These are phyloP conservation scores for Brachypodius melanocephalos DNA, from an alignment of 2,113 vertebrate species.

Conservation along the genomic window DNA sequence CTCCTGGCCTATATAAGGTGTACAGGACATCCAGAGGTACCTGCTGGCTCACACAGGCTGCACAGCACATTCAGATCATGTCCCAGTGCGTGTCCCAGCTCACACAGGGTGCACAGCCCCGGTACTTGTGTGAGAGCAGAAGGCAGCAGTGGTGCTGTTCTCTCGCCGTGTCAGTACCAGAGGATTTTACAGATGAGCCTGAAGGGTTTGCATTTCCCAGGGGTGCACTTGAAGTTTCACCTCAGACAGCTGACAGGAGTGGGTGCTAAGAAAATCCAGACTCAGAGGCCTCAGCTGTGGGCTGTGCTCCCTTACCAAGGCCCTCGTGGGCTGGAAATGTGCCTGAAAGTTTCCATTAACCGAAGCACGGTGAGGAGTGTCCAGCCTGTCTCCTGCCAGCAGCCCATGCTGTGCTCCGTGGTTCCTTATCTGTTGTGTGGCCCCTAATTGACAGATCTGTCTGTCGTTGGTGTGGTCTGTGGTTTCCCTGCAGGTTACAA, in stretches of 20 bases:
- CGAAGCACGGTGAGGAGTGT: accelerated
- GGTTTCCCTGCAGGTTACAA: conserved; percentile 5
- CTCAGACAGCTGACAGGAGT: accelerated
- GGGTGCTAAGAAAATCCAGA: not conserved
- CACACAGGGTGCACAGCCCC: not conserved
- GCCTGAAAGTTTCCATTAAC: not conserved
- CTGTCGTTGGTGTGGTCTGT: conserved; percentile 10
- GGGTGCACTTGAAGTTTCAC: accelerated
- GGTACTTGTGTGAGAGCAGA: not conserved
- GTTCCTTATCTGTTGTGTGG: not conserved
- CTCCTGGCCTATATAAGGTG: accelerated
- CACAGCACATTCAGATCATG: accelerated
- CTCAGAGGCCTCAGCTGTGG: accelerated
- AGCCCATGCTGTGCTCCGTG: not conserved
- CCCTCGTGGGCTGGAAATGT: accelerated
- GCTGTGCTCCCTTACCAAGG: accelerated
- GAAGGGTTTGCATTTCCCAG: not conserved
- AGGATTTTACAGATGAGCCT: accelerated
- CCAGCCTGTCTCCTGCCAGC: not conserved
- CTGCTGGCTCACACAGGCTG: accelerated
- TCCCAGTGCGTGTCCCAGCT: not conserved
- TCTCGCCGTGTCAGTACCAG: accelerated
- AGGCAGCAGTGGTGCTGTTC: not conserved
- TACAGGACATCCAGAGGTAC: accelerated
- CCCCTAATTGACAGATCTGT: not conserved